Base-by-base conservation (phyloP, 2,888 invertebrate species). In the Tetrapedia diversipes region DNA sequence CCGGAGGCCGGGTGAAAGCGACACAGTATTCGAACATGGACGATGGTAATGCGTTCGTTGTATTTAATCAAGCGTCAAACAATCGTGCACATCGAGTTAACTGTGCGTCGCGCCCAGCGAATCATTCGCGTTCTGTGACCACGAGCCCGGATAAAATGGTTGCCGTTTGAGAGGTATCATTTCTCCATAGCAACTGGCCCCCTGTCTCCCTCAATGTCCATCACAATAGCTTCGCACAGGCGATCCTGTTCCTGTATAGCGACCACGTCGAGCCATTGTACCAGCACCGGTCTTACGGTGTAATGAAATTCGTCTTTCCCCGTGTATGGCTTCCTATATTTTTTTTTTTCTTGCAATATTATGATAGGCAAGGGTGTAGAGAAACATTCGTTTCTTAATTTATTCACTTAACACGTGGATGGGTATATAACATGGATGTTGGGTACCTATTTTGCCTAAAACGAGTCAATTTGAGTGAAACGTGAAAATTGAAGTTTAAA, bases 41-140 rank as follows among this genome's bases (percentile, higher is more conserved):
- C 78, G 75, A 78, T 69, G 43, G 67, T 51, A 61, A 67, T 70
- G 69, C 73, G 59, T 76, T 71, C 64, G 66, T 43, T 49, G 69
- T 63, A 79, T 75, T 81, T 81, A 81, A 84, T 85, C 82, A 79
- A 75, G 73, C 77, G 68, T 63, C 57, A 63, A 73, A 73, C 69
- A 63, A 45, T 54, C 70, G 63, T 34, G 63, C 74, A 63, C 56
- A 49, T 39, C 45, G 70, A 43, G 63, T 60, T 67, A 72, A 67
- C 72, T 37, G 63, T 53, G 43, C 70, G 70, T 57, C 56, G 34
- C 22, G 57, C 47, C 22, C 57, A 49, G 22, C 49, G 73, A 71
- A 57, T 63, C 57, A 53, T 73, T 34, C 61, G 22, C 70, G 64
- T 71, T 65, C 71, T 71, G 29, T 71, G 71, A 65, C 57, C 71